Percentiles rank a stretch among this genome's conserved stretches.
phyloP scores from a whole-genome alignment of 2,888 invertebrate genomes.

The Aleiodes alternator region DNA sequence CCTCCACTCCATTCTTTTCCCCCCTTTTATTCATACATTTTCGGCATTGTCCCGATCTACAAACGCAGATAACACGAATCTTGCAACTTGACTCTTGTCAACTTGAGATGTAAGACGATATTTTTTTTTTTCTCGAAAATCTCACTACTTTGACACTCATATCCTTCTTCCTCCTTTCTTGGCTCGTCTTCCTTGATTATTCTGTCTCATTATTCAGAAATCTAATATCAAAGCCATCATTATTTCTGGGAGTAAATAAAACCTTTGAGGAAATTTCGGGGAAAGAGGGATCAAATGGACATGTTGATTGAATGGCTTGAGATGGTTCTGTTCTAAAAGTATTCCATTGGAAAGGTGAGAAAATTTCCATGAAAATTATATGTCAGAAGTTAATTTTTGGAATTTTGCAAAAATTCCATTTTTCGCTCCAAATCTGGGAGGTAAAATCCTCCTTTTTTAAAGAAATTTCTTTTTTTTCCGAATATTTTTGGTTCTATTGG shows the following conservation, averaged over 20 bases:
- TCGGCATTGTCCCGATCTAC: not conserved
- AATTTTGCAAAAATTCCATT: too few relatives aligned
- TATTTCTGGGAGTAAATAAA: too few relatives aligned
- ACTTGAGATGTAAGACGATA: constrained; percentile 20
- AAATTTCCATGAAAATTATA: too few relatives aligned
- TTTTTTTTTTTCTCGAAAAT: constrained; percentile 6
- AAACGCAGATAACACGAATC: not conserved
- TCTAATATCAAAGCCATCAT: not conserved
- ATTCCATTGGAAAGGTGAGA: too few relatives aligned
- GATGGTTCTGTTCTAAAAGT: not conserved
- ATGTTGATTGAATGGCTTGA: not conserved
- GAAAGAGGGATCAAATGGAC: too few relatives aligned
- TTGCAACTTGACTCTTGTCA: constrained; percentile 11
- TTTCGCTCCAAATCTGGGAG: too few relatives aligned
- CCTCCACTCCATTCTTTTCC: constrained; percentile 8
- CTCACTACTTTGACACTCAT: not conserved
- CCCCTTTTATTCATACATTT: constrained; percentile 5
- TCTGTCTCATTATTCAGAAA: not conserved
- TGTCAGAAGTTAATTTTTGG: too few relatives aligned
- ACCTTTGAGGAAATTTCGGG: too few relatives aligned
- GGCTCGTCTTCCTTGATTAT: not conserved
- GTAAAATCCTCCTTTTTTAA: too few relatives aligned
- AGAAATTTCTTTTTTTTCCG: too few relatives aligned
- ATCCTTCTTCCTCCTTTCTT: not conserved
- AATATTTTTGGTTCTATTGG: too few relatives aligned